Evolutionary conservation across 2,888 invertebrate genomes (phyloP).

Genomic region (Subacronicta megacephala): DNA sequence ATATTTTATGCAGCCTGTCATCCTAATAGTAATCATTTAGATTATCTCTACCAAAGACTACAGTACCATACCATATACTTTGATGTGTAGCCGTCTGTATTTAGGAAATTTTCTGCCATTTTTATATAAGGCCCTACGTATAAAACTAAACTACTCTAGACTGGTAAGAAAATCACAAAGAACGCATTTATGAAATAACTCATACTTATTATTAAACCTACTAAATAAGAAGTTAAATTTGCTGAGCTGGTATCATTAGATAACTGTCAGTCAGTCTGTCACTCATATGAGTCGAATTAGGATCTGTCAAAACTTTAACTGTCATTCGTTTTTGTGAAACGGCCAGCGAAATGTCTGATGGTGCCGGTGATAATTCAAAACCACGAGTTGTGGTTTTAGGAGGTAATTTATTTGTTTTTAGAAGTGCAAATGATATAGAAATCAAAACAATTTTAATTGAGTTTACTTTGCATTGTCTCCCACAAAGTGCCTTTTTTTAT

Average conservation of each 20-base stretch:
- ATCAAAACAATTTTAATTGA: neutral
- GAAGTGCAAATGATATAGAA: neutral
- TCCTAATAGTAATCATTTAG: too few relatives aligned
- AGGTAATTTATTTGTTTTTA: conserved; percentile 70
- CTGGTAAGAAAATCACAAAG: too few relatives aligned
- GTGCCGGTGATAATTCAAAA: conserved; percentile 85
- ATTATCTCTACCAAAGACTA: too few relatives aligned
- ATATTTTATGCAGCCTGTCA: too few relatives aligned
- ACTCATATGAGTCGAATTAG: neutral
- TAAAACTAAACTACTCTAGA: too few relatives aligned
- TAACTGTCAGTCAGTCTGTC: neutral
- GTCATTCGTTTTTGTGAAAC: conserved; percentile 72
- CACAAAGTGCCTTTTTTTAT: conserved; percentile 52
- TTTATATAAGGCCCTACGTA: too few relatives aligned
- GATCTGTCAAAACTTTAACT: conserved; percentile 55
- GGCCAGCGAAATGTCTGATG: conserved; percentile 81
- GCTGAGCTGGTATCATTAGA: neutral
- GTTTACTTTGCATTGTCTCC: neutral
- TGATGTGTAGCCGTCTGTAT: too few relatives aligned
- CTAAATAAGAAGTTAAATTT: too few relatives aligned
- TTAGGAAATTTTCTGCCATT: too few relatives aligned
- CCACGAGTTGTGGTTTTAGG: conserved; percentile 85
- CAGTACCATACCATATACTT: too few relatives aligned
- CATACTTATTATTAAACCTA: too few relatives aligned
- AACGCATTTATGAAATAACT: too few relatives aligned